Base-by-base conservation (phyloP, 2,797 vertebrate species). In the Nannoperca obscura region DNA sequence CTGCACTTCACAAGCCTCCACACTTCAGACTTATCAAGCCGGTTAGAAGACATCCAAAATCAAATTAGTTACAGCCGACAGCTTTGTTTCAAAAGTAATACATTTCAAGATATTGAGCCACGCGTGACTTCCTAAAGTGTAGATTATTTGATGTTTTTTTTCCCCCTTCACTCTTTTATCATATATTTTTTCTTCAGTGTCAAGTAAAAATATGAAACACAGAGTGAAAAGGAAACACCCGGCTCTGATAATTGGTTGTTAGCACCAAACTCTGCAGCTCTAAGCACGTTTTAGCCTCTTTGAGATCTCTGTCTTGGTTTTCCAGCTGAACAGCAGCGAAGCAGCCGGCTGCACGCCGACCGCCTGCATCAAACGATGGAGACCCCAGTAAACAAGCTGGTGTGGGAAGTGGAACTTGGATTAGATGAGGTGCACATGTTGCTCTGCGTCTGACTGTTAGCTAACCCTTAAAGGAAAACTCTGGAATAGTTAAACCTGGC, bases 31-130 rank as follows among this genome's bases (percentile, higher is more conserved):
- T 89, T 72, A 90, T 89, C 89, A 84, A 82, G 78, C 68, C 83
- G 27, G 61, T 85, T 86, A 85, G 24, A 64, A 82, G 76, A 91
- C 85, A 70, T 55, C 32, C 9, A 42, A 86, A 91, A 90, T 90
- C 85, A 89, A 87, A 91, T 91, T 89, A 90, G 87, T 74, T 79
- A 81, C 86, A 89, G 89, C 84, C 83, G 75, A 81, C 87, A 88
- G 85, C 89, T 91, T 91, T 89, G 91, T 91, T 91, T 89, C 82
- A 60, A 63, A 79, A 87, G 78, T 64, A 86, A 78, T 62, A 89
- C 77, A 59, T 78, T 89, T 88, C 36, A 46, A 84, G 74, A 81
- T 75, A 82, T 19, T 34, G 74, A 84, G 78, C 52, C 1, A 77
- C 79, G 81, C 24, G 11, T 76, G 70, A 77, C 74, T 1, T 74